Conservation (phyloP, 2,797 vertebrate species). For the Emys orbicularis region DNA sequence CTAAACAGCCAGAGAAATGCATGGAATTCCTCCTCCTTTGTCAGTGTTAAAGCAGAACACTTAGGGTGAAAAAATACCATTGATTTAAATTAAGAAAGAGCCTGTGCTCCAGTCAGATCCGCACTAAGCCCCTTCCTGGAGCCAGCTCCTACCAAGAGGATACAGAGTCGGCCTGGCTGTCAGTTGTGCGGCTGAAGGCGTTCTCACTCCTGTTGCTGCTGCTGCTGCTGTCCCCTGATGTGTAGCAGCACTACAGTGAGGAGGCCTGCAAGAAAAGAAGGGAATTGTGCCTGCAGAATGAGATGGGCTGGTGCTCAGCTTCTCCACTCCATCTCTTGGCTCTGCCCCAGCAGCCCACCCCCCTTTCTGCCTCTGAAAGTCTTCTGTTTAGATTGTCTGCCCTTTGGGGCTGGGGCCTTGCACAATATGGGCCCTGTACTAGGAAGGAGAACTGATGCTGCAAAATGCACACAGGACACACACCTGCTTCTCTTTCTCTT, state of each 20-base stretch:
- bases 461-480: not conserved
- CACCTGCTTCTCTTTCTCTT: not conserved
- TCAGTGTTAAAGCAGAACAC: slow-evolving; percentile 64
- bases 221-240: not conserved
- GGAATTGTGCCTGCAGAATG: not conserved
- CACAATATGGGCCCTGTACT: not conserved
- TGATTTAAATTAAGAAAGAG: slow-evolving; percentile 57
- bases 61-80: slow-evolving; percentile 34
- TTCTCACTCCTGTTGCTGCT: not conserved
- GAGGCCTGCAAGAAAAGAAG: not conserved
- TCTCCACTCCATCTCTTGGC: too few relatives aligned
- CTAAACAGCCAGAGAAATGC: slow-evolving; percentile 76
- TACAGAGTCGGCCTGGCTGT: not conserved
- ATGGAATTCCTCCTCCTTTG: slow-evolving; percentile 74
- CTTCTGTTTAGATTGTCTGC: not conserved
- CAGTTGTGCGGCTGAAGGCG: not conserved
- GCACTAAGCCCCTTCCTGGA: not conserved
- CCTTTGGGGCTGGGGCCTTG: rapidly evolving
- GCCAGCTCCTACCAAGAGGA: not conserved
- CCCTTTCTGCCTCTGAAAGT: not conserved
- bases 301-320: not conserved
- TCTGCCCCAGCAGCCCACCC: not conserved
- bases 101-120: not conserved
- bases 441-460: rapidly evolving
- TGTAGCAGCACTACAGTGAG: not conserved